Conservation (phyloP, 2,113 vertebrate genomes). For the Triplophysa siluroides region DNA sequence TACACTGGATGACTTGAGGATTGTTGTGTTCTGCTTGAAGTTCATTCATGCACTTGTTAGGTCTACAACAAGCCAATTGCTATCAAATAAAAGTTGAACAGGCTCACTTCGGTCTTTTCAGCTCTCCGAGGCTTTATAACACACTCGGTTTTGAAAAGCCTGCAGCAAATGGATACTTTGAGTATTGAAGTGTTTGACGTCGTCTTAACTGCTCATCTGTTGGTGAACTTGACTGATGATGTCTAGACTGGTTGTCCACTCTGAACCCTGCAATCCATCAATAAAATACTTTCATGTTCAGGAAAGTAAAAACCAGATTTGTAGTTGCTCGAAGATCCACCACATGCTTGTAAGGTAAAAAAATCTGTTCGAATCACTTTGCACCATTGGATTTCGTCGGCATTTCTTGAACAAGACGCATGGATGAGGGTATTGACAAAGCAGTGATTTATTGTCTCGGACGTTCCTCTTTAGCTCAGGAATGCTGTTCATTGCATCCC, state of each 20-base stretch:
- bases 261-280: background rate
- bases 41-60: conserved; percentile 44
- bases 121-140: conserved; percentile 50
- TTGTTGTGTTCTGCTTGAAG: conserved; percentile 4
- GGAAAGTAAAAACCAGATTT: background rate
- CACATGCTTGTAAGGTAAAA: conserved; percentile 8
- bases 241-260: background rate
- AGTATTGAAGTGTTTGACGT: conserved; percentile 28
- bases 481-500: background rate
- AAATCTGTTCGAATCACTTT: conserved; percentile 20
- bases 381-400: conserved; percentile 11
- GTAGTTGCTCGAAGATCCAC: background rate
- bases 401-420: conserved; percentile 20
- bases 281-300: background rate
- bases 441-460: conserved; percentile 20
- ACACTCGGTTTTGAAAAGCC: conserved; percentile 51
- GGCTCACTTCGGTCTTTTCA: conserved; percentile 49
- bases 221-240: conserved; percentile 32
- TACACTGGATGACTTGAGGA: conserved; percentile 23
- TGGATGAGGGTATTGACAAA: conserved; percentile 10
- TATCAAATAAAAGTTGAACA: conserved; percentile 64
- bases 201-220: conserved; percentile 37
- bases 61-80: conserved; percentile 69
- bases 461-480: background rate
- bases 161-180: conserved; percentile 41